Percentiles rank a stretch among this genome's conserved stretches.
These are phyloP conservation scores for Aphidius gifuensis DNA, from an alignment of 1,140 invertebrate genomes.

Conservation along the genomic window DNA sequence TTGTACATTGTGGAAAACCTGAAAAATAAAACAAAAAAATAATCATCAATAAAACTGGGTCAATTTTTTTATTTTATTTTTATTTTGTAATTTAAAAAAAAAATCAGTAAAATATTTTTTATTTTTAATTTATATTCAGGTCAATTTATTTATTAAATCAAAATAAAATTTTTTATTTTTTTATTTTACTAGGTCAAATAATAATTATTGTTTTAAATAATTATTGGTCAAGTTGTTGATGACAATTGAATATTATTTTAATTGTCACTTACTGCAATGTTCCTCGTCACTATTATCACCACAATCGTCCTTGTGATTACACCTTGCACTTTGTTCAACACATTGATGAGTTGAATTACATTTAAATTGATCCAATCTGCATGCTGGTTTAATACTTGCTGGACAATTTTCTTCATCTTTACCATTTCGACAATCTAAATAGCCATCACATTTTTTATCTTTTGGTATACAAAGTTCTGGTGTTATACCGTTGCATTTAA, in stretches of 20 bases:
- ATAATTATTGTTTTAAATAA: conserved; percentile 4
- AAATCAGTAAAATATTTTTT: conserved; percentile 5
- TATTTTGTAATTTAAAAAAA: conserved; percentile 1
- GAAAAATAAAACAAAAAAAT: conserved; percentile 21
- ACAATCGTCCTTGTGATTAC: conserved; percentile 87
- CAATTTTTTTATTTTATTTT: neutral
- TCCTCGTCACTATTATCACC: conserved; percentile 87
- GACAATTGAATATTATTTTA: conserved; percentile 3
- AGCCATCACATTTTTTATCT: conserved; percentile 86
- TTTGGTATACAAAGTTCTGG: conserved; percentile 79
- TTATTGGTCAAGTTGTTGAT: neutral
- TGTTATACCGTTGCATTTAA: conserved; percentile 62
- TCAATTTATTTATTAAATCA: too few relatives aligned
- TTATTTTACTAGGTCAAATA: conserved; percentile 6
- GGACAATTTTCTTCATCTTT: conserved; percentile 79
- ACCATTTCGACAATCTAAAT: conserved; percentile 80
- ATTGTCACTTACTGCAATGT: conserved; percentile 69
- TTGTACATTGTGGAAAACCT: conserved; percentile 88
- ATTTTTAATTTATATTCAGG: conserved; percentile 1
- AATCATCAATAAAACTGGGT: neutral
- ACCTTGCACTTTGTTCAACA: conserved; percentile 76
- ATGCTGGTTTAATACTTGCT: conserved; percentile 50
- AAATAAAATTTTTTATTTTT: too few relatives aligned
- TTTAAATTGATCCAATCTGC: conserved; percentile 83
- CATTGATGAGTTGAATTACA: conserved; percentile 81